Conservation (phyloP, 1,140 invertebrate species). For the Ips typographus region DNA sequence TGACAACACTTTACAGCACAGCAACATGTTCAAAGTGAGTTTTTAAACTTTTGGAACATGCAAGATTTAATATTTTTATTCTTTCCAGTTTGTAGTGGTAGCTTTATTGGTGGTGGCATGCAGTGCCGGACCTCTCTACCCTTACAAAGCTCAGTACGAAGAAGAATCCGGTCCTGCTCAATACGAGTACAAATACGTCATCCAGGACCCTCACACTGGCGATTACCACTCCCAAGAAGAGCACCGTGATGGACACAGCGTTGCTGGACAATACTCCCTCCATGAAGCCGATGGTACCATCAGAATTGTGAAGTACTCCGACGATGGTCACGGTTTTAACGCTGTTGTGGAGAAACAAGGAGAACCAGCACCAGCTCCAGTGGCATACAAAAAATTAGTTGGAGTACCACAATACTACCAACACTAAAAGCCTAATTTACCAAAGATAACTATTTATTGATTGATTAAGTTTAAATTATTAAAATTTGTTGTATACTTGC, state of each 20-base stretch:
- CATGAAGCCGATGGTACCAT: slow-evolving; percentile 58
- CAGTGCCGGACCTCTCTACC: slow-evolving; percentile 26
- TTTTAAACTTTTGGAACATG: too few relatives aligned
- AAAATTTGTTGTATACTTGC: too few relatives aligned
- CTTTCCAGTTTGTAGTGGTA: slow-evolving; percentile 18
- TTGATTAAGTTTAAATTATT: too few relatives aligned
- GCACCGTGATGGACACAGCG: slow-evolving; percentile 38
- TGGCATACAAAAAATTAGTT: slow-evolving; percentile 19
- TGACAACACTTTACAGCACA: too few relatives aligned
- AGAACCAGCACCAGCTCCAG: slow-evolving; percentile 7
- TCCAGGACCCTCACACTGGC: slow-evolving; percentile 56
- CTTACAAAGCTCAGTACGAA: slow-evolving; percentile 34
- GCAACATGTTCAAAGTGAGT: slow-evolving; percentile 14
- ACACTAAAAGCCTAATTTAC: not conserved
- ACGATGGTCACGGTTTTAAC: slow-evolving; percentile 53
- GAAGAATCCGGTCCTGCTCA: slow-evolving; percentile 35
- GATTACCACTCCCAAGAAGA: slow-evolving; percentile 42
- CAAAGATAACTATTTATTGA: too few relatives aligned
- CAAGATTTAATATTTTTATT: not conserved
- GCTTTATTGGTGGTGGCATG: slow-evolving; percentile 17
- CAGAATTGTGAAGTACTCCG: slow-evolving; percentile 58
- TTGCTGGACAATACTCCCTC: slow-evolving; percentile 45
- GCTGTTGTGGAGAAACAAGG: slow-evolving; percentile 32
- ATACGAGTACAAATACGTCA: slow-evolving; percentile 40
- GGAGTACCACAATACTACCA: not conserved